phyloP scores from a whole-genome alignment of 2,888 invertebrate species.

The Drosophila nr. perissopoda region DNA sequence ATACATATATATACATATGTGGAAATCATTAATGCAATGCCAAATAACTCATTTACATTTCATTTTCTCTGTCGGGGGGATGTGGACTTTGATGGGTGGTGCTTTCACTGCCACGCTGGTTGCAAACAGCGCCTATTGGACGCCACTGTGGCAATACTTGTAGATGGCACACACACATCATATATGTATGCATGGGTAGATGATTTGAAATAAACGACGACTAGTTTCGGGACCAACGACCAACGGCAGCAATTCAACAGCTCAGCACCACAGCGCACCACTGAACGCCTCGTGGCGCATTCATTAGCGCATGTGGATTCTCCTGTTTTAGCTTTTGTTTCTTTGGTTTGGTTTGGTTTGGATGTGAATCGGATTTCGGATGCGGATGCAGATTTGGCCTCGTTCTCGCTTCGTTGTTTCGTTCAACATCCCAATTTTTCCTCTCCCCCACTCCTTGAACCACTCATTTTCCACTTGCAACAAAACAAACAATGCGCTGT shows the following conservation, averaged over 20 bases:
- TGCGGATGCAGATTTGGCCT: constrained; percentile 59
- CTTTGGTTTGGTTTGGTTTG: constrained; percentile 11
- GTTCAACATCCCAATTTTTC: constrained; percentile 41
- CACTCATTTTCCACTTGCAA: constrained; percentile 5
- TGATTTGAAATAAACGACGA: constrained; percentile 65
- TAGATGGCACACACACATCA: constrained; percentile 38
- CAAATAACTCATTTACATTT: constrained; percentile 30
- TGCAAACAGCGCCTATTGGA: constrained; percentile 69
- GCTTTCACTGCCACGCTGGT: constrained; percentile 23
- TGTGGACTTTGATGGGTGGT: constrained; percentile 1
- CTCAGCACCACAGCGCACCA: constrained; percentile 14
- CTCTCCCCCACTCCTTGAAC: background rate
- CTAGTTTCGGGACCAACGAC: constrained; percentile 56
- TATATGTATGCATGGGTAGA: constrained; percentile 20
- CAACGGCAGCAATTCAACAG: constrained; percentile 65
- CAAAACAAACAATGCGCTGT: constrained; percentile 43
- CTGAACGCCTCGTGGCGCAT: constrained; percentile 43
- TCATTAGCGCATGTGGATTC: constrained; percentile 68
- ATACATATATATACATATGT: background rate
- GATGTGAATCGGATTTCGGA: constrained; percentile 30
- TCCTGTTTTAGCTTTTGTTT: background rate
- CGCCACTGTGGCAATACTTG: constrained; percentile 58
- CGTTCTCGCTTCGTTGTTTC: constrained; percentile 60
- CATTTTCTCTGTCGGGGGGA: constrained; percentile 1
- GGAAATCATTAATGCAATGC: constrained; percentile 9